Evolutionary conservation across 1,140 invertebrate genomes (phyloP).

Genomic region (Drosophila pseudoananassae): DNA sequence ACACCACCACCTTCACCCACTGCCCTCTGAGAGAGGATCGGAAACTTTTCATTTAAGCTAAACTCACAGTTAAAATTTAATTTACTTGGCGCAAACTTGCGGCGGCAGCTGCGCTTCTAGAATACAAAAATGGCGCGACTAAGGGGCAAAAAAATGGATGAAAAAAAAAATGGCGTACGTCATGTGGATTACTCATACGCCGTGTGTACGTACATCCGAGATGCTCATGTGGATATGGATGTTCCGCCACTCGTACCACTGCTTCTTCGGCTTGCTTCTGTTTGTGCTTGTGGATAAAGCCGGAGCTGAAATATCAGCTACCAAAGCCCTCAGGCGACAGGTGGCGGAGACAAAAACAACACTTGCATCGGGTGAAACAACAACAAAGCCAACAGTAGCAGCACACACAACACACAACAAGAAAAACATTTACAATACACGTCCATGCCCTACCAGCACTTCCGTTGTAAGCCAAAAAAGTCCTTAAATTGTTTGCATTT

Average conservation of each 20-base stretch:
- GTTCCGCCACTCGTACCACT: neutral
- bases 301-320: conserved; percentile 64
- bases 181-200: conserved; percentile 63
- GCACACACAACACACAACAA: conserved; percentile 13
- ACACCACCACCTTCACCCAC: neutral
- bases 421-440: conserved; percentile 34
- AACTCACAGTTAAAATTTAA: conserved; percentile 76
- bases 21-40: conserved; percentile 25
- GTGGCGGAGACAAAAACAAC: conserved; percentile 48
- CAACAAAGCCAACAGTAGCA: conserved; percentile 9
- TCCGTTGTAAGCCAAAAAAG: conserved; percentile 29
- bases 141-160: neutral
- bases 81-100: conserved; percentile 76
- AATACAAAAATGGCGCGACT: conserved; percentile 3
- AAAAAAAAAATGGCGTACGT: conserved; percentile 18
- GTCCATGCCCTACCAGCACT: conserved; percentile 15
- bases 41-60: conserved; percentile 78
- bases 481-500: conserved; percentile 60
- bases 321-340: conserved; percentile 66
- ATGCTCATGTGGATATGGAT: conserved; percentile 21
- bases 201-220: conserved; percentile 17
- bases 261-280: neutral
- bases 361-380: conserved; percentile 22
- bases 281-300: conserved; percentile 24
- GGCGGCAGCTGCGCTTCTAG: conserved; percentile 56